These are phyloP conservation scores for Octonoba sinensis DNA, from an alignment of 2,888 invertebrate species.

Conservation along the genomic window DNA sequence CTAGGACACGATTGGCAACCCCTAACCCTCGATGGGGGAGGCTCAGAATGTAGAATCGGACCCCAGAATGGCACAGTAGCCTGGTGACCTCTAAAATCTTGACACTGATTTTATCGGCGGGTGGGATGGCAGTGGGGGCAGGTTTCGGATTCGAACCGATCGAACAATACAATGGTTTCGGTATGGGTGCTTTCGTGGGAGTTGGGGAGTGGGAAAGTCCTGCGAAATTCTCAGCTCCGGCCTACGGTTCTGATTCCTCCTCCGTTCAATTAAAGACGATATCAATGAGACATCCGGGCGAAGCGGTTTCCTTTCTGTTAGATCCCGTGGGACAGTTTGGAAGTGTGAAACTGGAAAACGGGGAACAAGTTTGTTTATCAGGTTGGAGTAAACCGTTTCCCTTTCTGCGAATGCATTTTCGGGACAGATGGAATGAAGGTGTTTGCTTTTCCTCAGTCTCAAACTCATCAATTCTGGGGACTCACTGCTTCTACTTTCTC, in stretches of 20 bases:
- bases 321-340: conserved; percentile 36
- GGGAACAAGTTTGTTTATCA: neutral
- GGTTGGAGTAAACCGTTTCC: conserved; percentile 1
- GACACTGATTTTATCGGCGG: conserved; percentile 38
- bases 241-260: conserved; percentile 10
- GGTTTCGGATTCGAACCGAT: conserved; percentile 24
- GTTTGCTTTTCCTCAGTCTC: no score
- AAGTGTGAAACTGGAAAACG: conserved; percentile 45
- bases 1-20: neutral
- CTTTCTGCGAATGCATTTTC: neutral
- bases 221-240: conserved; percentile 6
- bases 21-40: neutral
- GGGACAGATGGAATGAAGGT: no score
- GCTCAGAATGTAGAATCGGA: neutral
- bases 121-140: conserved; percentile 18
- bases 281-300: conserved; percentile 34
- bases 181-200: conserved; percentile 28
- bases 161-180: conserved; percentile 35
- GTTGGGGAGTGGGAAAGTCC: conserved; percentile 47
- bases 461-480: neutral
- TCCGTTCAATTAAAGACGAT: conserved; percentile 35
- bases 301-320: conserved; percentile 34
- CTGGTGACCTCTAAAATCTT: conserved; percentile 58
- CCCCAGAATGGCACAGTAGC: conserved; percentile 37
- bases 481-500: neutral